These are phyloP conservation scores for Xanthia icteritia DNA, from an alignment of 2,888 invertebrate genomes.

Conservation along the genomic window DNA sequence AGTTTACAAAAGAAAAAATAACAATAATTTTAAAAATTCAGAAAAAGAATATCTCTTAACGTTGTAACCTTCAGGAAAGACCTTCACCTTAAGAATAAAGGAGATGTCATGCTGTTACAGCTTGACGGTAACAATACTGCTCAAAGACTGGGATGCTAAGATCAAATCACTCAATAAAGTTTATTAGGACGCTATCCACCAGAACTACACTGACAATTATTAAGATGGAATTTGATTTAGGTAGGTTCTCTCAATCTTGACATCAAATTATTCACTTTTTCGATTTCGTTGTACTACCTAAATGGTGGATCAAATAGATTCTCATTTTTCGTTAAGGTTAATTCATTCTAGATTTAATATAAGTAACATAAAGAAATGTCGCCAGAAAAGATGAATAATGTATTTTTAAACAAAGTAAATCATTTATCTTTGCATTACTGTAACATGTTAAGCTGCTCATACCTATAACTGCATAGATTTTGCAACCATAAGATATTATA, in stretches of 20 bases:
- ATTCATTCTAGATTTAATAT: background rate
- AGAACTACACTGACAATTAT: background rate
- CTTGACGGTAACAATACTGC: conserved; percentile 9
- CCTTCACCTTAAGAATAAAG: background rate
- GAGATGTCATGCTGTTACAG: background rate
- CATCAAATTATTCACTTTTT: background rate
- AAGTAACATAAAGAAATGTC: background rate
- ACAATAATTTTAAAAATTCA: background rate
- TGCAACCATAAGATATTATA: background rate
- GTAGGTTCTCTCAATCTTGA: background rate
- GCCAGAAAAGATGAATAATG: no score
- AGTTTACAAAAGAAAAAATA: background rate
- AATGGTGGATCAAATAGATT: background rate
- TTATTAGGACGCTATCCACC: conserved; percentile 21
- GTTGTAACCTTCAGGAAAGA: no score
- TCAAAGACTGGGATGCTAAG: conserved; percentile 9
- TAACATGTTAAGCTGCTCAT: background rate
- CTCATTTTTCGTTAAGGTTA: background rate
- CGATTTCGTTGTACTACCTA: background rate
- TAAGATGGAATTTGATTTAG: no score
- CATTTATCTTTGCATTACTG: background rate
- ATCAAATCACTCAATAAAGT: conserved; percentile 31
- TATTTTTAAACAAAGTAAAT: no score
- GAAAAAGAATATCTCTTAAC: background rate
- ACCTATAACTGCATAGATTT: background rate